Conservation (phyloP, 2,888 invertebrate species). For the Tridacna crocea region DNA sequence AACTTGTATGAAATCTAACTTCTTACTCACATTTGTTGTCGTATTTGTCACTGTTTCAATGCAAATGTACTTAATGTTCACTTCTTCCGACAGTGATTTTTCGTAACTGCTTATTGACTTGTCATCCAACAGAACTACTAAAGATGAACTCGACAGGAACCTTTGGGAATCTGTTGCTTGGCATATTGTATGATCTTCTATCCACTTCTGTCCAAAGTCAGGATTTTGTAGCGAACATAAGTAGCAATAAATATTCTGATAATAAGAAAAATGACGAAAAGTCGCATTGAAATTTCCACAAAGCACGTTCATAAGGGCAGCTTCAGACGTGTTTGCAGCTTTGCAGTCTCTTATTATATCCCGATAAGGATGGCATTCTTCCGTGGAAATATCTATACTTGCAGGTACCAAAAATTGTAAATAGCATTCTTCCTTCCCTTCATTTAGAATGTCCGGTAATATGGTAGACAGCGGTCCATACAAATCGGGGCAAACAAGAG, state of each 20-base stretch:
- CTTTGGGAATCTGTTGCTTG: not conserved
- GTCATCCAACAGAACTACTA: not conserved
- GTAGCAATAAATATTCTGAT: constrained; percentile 1
- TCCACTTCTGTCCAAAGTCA: not conserved
- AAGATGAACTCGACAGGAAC: not conserved
- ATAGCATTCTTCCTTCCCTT: not conserved
- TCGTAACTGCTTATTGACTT: not conserved
- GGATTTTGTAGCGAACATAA: not conserved
- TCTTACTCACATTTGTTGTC: no score
- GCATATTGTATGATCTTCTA: not conserved
- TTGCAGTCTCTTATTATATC: not conserved
- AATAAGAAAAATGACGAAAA: not conserved
- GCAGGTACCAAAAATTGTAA: not conserved
- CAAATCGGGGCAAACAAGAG: not conserved
- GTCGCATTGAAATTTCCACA: constrained; percentile 1
- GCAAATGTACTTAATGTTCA: no score
- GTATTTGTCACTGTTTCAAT: no score
- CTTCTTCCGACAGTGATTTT: no score
- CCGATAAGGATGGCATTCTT: not conserved
- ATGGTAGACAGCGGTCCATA: no score
- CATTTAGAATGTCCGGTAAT: not conserved
- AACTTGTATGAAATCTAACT: no score
- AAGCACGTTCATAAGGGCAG: not conserved
- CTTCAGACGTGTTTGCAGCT: no score
- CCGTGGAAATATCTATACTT: not conserved